phyloP scores from a whole-genome alignment of 2,888 invertebrate species.

The Orthosia gothica region DNA sequence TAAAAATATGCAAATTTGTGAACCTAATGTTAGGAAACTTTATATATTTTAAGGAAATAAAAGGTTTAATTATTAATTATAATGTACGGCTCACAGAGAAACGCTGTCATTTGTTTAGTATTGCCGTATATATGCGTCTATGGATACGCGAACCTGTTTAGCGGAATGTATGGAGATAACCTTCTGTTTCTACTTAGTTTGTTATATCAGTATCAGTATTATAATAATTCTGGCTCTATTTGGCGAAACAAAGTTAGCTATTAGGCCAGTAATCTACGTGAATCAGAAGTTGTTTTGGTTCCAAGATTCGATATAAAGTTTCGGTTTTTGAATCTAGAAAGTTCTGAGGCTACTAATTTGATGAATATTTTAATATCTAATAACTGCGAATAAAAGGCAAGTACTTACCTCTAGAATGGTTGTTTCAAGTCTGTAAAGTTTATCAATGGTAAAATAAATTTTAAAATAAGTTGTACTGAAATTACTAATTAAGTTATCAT shows the following conservation, averaged over 20 bases:
- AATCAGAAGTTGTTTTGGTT: slow-evolving; percentile 35
- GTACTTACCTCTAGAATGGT: background rate
- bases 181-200: slow-evolving; percentile 7
- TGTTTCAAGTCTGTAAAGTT: background rate
- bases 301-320: slow-evolving; percentile 23
- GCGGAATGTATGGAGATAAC: background rate
- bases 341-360: slow-evolving; percentile 2
- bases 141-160: background rate
- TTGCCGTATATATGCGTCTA: background rate
- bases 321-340: slow-evolving; percentile 9
- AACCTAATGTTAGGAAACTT: too few relatives aligned
- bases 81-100: too few relatives aligned
- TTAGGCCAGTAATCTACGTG: slow-evolving; percentile 14
- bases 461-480: background rate
- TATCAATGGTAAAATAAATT: background rate
- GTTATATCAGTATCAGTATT: slow-evolving; percentile 29
- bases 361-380: slow-evolving; percentile 16
- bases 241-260: slow-evolving; percentile 25
- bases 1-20: too few relatives aligned
- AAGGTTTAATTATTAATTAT: too few relatives aligned
- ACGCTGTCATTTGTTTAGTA: background rate
- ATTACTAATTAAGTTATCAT: too few relatives aligned
- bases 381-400: background rate
- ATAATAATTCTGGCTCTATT: slow-evolving; percentile 43
- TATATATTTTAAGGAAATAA: too few relatives aligned